Evolutionary conservation across 2,797 vertebrate genomes (phyloP).

Genomic region (Fundulus diaphanus): DNA sequence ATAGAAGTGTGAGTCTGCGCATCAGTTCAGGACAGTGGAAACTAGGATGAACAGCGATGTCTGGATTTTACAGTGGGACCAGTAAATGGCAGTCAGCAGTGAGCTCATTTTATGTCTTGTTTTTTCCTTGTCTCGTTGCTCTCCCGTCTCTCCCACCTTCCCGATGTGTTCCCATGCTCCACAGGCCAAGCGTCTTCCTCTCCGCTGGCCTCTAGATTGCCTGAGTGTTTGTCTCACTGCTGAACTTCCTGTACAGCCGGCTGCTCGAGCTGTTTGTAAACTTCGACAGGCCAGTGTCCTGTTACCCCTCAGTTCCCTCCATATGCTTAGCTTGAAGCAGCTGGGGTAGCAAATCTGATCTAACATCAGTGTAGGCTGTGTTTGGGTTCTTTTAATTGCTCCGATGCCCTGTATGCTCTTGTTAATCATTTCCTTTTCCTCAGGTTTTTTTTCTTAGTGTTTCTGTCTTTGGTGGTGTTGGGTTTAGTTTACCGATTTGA

Average conservation of each 20-base stretch:
- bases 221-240: slow-evolving; percentile 51
- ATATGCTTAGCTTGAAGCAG: slow-evolving; percentile 10
- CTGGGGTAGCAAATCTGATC: slow-evolving; percentile 12
- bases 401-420: slow-evolving; percentile 20
- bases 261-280: slow-evolving; percentile 72
- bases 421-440: slow-evolving; percentile 7
- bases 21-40: slow-evolving; percentile 70
- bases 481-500: slow-evolving; percentile 24
- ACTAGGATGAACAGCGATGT: slow-evolving; percentile 64
- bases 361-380: slow-evolving; percentile 7
- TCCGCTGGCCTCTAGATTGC: slow-evolving; percentile 52
- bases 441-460: slow-evolving; percentile 26
- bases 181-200: slow-evolving; percentile 73
- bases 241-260: slow-evolving; percentile 41
- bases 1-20: slow-evolving; percentile 54
- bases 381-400: slow-evolving; percentile 26
- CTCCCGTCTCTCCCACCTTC: slow-evolving; percentile 31
- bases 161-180: slow-evolving; percentile 73
- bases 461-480: slow-evolving; percentile 17
- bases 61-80: slow-evolving; percentile 62
- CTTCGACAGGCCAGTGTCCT: slow-evolving; percentile 63
- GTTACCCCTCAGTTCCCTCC: slow-evolving; percentile 18
- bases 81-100: slow-evolving; percentile 54
- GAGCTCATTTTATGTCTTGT: slow-evolving; percentile 68
- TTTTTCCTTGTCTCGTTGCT: slow-evolving; percentile 29